Evolutionary conservation across 2,113 vertebrate genomes (phyloP).

Genomic region (Sinosuthora webbiana): DNA sequence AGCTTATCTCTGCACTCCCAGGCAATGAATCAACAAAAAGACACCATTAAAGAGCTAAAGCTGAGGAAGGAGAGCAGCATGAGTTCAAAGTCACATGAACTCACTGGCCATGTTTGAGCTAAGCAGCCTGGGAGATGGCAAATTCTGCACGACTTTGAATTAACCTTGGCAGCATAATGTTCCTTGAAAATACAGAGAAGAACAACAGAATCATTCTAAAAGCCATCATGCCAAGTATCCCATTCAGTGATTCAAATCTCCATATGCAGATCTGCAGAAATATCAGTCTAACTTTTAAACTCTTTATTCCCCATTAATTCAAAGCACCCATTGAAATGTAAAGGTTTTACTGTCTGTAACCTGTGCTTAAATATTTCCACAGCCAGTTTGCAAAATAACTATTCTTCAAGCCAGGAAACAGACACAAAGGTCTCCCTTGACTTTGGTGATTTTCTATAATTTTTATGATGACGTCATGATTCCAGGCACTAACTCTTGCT

Average conservation of each 20-base stretch:
- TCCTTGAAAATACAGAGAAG: conserved; percentile 15
- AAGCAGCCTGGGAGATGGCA: conserved; percentile 38
- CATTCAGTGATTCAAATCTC: background rate
- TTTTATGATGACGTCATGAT: background rate
- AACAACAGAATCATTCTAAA: background rate
- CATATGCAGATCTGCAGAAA: background rate
- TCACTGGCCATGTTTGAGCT: background rate
- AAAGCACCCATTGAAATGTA: background rate
- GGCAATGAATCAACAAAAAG: conserved; percentile 34
- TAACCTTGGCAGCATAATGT: background rate
- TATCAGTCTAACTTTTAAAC: background rate
- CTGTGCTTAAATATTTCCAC: background rate
- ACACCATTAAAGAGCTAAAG: background rate
- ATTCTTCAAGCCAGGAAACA: background rate
- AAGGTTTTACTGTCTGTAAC: background rate
- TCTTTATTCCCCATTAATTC: background rate
- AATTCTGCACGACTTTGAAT: conserved; percentile 16
- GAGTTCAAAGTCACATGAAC: conserved; percentile 11
- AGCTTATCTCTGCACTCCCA: background rate
- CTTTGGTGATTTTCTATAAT: background rate
- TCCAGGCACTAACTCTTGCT: background rate
- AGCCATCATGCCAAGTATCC: background rate
- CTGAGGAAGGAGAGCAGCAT: background rate
- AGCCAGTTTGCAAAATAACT: background rate
- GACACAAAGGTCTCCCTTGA: background rate